Evolutionary conservation across 2,797 vertebrate species (phyloP).

Genomic region (Lepidocolaptes lacrymiger): DNA sequence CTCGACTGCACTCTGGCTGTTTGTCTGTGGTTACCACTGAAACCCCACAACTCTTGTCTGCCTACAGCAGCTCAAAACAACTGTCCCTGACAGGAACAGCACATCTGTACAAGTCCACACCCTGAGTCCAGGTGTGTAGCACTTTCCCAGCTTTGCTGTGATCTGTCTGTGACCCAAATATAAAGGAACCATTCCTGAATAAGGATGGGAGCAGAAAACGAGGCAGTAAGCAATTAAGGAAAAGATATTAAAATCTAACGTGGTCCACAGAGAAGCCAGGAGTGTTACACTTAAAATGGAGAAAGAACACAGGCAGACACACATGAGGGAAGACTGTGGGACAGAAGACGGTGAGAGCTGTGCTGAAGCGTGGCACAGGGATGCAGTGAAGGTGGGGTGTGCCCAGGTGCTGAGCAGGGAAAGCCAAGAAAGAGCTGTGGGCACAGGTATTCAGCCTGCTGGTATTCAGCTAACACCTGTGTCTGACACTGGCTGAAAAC

Average conservation of each 20-base stretch:
- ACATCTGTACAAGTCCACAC: not conserved
- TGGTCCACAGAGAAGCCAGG: not conserved
- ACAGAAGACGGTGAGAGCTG: not conserved
- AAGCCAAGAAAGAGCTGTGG: not conserved
- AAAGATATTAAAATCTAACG: not conserved
- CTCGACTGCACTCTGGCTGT: not conserved
- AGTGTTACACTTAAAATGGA: not conserved
- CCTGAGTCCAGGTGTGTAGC: not conserved
- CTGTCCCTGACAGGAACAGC: not conserved
- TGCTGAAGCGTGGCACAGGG: not conserved
- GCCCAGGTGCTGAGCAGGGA: not conserved
- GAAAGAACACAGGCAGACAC: not conserved
- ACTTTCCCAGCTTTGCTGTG: not conserved
- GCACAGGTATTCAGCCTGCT: not conserved
- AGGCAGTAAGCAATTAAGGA: not conserved
- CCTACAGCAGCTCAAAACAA: not conserved
- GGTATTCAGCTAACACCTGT: not conserved
- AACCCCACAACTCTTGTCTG: not conserved
- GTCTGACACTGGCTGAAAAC: not conserved
- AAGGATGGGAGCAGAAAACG: not conserved
- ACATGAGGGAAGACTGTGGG: accelerated
- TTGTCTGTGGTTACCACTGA: not conserved
- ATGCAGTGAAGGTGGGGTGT: not conserved
- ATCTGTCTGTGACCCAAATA: not conserved
- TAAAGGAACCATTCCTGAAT: not conserved